Conservation (phyloP, 2,888 invertebrate genomes). For the Anthoptus insignis region DNA sequence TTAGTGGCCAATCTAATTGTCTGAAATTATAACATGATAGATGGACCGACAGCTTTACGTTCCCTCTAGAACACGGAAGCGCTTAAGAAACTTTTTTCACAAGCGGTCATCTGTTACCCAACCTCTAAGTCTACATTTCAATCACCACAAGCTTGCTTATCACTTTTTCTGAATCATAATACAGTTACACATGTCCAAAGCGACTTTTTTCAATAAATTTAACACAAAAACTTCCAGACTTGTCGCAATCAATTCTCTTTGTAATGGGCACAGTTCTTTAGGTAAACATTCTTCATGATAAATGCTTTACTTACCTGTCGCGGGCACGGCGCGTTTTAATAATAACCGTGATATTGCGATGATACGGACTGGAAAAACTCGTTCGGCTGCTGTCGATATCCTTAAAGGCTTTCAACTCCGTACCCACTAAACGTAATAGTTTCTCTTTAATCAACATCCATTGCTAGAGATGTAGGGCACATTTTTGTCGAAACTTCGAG, state of each 20-base stretch:
- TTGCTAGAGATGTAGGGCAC: constrained; percentile 43
- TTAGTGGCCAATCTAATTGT: too few relatives aligned
- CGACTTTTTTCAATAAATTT: constrained; percentile 5
- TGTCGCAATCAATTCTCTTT: constrained; percentile 37
- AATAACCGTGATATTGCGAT: constrained; percentile 87
- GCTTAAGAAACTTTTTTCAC: too few relatives aligned
- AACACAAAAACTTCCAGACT: constrained; percentile 45
- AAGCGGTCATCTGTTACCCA: too few relatives aligned
- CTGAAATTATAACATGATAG: too few relatives aligned
- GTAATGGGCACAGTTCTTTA: constrained; percentile 46
- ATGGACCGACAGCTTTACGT: too few relatives aligned
- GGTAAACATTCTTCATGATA: constrained; percentile 81
- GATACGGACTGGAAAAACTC: constrained; percentile 87
- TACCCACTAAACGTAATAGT: constrained; percentile 50
- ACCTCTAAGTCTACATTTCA: too few relatives aligned
- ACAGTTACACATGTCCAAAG: neutral
- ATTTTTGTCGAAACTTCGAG: too few relatives aligned
- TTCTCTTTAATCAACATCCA: constrained; percentile 51
- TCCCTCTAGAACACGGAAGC: too few relatives aligned
- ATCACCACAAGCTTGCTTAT: too few relatives aligned
- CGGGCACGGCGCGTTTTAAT: constrained; percentile 83
- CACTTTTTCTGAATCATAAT: too few relatives aligned
- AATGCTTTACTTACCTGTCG: constrained; percentile 85
- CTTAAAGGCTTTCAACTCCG: constrained; percentile 73
- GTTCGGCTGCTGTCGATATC: constrained; percentile 85